Base-by-base conservation (phyloP, 2,113 vertebrate species). In the Plecturocebus donacophilus region DNA sequence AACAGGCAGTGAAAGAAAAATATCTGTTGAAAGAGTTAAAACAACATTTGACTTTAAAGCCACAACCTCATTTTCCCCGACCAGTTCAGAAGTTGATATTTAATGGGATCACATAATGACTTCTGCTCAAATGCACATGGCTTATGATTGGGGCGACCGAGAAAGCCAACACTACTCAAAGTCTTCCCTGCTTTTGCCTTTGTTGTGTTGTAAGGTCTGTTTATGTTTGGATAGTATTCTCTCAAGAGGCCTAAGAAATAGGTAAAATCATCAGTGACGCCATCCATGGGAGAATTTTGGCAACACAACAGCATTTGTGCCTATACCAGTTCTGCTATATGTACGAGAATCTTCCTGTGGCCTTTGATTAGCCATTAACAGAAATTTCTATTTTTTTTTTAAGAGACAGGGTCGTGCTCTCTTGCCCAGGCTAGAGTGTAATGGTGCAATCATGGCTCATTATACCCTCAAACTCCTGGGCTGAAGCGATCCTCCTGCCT, bases 21-120 rank as follows among this genome's bases (percentile, higher is more conserved):
- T 88, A 56, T 79, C 77, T 91, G 75, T 81, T 56, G 84, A 92
- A 52, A 92, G 92, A 96, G 61, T 89, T 52, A 87, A 97, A 97
- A 92, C 70, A 95, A 80, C 4, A 5, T 52, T 45, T 86, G 38
- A 96, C 88, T 96, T 68, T 92, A 52, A 92, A 68, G 52, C 82
- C 30, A 88, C 75, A 90, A 49, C 35, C 52, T 85, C 11, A 0
- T 95, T 97, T 93, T 42, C 56, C 54, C 80, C 92, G 90, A 76
- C 17, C 2, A 40, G 82, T 20, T 30, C 35, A 32, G 90, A 94
- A 87, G 87, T 84, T 25, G 52, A 35, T 68, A 80, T 92, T 87
- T 87, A 66, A 38, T 45, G 3, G 45, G 66, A 64, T 93, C 1
- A 0, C 54, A 77, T 94, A 81, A 52, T 96, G 70, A 42, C 75